Percentiles rank a stretch among this genome's conserved stretches.
These are phyloP conservation scores for Sarcoramphus papa DNA, from an alignment of 2,797 vertebrate species.

Conservation along the genomic window DNA sequence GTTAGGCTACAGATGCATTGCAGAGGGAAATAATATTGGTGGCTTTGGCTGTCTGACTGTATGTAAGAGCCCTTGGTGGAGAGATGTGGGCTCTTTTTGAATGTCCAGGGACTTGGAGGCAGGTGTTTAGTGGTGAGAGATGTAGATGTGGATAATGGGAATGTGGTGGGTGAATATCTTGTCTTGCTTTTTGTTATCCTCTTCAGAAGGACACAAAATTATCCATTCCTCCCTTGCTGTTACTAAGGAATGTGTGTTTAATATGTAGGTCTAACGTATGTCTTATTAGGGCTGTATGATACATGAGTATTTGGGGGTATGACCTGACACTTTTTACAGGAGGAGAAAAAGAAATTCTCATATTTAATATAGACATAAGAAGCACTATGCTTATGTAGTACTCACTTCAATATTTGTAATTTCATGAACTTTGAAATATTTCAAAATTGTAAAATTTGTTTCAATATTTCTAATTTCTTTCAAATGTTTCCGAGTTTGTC, in stretches of 20 bases:
- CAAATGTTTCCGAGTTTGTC: background rate
- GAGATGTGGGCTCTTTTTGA: background rate
- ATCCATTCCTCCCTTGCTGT: background rate
- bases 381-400: background rate
- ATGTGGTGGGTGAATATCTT: background rate
- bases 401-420: background rate
- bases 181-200: background rate
- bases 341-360: background rate
- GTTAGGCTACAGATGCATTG: background rate
- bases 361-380: background rate
- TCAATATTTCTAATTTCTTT: background rate
- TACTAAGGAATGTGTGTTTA: background rate
- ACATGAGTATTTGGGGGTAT: background rate
- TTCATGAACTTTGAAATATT: background rate
- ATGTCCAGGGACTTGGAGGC: background rate
- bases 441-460: background rate
- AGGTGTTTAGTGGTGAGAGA: background rate
- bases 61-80: background rate
- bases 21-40: background rate
- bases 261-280: background rate
- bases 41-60: background rate
- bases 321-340: background rate
- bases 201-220: background rate
- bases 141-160: background rate
- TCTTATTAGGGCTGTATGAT: background rate